A percentile compares a stretch with the other conserved stretches of the same genome.
phyloP scores from a whole-genome alignment of 2,797 vertebrate species.

The Varecia variegata region DNA sequence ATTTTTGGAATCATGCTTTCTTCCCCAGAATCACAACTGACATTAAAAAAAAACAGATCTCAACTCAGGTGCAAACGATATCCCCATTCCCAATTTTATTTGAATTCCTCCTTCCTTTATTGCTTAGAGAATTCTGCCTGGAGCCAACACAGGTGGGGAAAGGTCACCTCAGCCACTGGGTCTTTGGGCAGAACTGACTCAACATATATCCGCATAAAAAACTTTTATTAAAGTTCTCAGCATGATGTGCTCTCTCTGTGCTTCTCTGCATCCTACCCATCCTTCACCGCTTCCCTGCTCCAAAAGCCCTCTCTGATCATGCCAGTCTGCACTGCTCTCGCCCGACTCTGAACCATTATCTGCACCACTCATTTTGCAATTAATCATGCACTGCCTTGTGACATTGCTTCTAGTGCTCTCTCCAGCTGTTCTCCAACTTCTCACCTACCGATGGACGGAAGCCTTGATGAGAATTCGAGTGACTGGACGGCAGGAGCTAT shows the following conservation, averaged over 20 bases:
- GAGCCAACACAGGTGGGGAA: neutral
- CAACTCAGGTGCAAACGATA: neutral
- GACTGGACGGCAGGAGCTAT: neutral
- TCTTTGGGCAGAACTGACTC: neutral
- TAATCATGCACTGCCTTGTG: neutral
- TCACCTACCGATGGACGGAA: neutral
- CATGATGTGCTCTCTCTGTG: neutral
- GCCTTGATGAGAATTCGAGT: neutral
- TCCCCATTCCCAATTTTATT: neutral
- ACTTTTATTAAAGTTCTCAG: neutral
- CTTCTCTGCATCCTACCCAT: neutral
- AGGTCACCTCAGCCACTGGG: neutral
- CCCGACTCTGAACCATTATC: conserved; percentile 1
- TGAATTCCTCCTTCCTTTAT: neutral
- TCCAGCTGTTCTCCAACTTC: neutral
- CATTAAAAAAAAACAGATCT: neutral
- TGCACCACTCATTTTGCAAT: neutral
- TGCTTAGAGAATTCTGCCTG: neutral
- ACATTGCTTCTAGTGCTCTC: neutral
- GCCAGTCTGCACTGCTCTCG: neutral
- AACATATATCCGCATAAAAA: neutral
- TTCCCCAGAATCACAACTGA: neutral
- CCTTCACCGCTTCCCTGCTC: neutral
- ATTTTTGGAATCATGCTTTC: neutral
- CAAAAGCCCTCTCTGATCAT: neutral